Conservation (phyloP, 2,888 invertebrate species). For the Drosophila crucigera region DNA sequence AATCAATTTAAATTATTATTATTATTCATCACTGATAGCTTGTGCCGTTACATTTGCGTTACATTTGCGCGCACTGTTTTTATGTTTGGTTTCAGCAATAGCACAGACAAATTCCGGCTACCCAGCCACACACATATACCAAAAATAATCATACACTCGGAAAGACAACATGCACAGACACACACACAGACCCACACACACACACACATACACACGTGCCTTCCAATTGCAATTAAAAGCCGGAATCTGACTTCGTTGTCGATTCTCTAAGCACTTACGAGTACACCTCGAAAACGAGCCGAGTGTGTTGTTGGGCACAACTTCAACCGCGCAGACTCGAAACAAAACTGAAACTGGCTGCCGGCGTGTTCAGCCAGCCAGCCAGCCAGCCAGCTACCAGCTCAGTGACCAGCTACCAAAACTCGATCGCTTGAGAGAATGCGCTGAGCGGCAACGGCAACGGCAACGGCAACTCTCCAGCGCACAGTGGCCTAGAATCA, state of each 20-base stretch:
- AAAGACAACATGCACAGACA: not conserved
- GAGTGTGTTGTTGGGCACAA: conserved; percentile 45
- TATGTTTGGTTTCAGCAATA: conserved; percentile 37
- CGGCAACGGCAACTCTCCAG: conserved; percentile 29
- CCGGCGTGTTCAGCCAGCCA: conserved; percentile 31
- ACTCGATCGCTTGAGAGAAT: conserved; percentile 76
- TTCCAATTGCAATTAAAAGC: conserved; percentile 77
- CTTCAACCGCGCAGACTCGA: conserved; percentile 72
- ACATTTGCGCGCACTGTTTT: conserved; percentile 47
- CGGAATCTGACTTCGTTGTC: conserved; percentile 61
- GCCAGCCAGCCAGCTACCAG: conserved; percentile 12
- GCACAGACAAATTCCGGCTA: conserved; percentile 48
- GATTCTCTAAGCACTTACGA: conserved; percentile 63
- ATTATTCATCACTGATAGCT: conserved; percentile 6
- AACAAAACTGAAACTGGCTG: conserved; percentile 72
- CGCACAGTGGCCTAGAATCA: conserved; percentile 56
- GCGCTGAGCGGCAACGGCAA: conserved; percentile 39
- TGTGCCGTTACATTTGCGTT: conserved; percentile 28
- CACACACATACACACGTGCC: conserved; percentile 57
- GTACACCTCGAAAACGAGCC: conserved; percentile 48
- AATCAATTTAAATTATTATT: not conserved
- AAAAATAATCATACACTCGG: conserved; percentile 14
- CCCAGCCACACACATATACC: conserved; percentile 19
- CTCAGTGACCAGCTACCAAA: conserved; percentile 55
- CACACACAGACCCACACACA: conserved; percentile 19